A percentile compares a stretch with the other conserved stretches of the same genome.
phyloP scores from a whole-genome alignment of 1,140 invertebrate species.

The Drosophila melanogaster region Release_6_plus_ISO1_MT NT_033779.5:9844001-9844500 shows the following conservation, averaged over 20 bases:
- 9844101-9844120: background rate
- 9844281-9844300: conserved; percentile 55
- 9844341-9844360: background rate
- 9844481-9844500: background rate
- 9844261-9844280: conserved; percentile 28
- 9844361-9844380: conserved; percentile 70
- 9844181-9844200: conserved; percentile 80
- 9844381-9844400: conserved; percentile 73
- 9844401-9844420: conserved; percentile 79
- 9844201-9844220: conserved; percentile 74
- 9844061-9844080: background rate
- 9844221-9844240: conserved; percentile 55
- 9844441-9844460: background rate
- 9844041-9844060: background rate
- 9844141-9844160: conserved; percentile 52
- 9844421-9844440: conserved; percentile 66
- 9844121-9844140: conserved; percentile 62
- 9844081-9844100: background rate
- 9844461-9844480: background rate
- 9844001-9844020: background rate
- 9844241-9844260: conserved; percentile 65
- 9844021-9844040: background rate
- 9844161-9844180: conserved; percentile 63
- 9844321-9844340: conserved; percentile 41
- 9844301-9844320: conserved; percentile 46